Base-by-base conservation (phyloP, 2,113 vertebrate species). In the Stegostoma tigrinum region DNA sequence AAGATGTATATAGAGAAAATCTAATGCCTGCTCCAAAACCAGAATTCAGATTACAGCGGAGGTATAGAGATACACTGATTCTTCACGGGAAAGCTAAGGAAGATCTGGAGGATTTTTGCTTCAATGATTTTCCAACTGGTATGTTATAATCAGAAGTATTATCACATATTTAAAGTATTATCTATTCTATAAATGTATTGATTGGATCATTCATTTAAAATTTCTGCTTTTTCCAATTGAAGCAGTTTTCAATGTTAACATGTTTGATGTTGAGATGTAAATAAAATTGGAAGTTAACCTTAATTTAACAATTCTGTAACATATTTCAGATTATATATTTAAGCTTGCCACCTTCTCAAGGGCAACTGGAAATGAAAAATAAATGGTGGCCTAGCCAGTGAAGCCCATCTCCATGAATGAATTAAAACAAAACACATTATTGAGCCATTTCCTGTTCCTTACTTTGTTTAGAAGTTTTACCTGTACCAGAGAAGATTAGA, bases 11-110 rank as follows among this genome's bases (percentile, higher is more conserved):
- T 87, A 96, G 95, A 95, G 97, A 97, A 30, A 96, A 96, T 23
- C 97, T 97, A 61, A 95, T 93, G 70, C 96, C 96, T 70, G 97
- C 96, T 96, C 96, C 96, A 0, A 95, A 96, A 6, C 97, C 98
- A 38, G 98, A 99, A 97, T 99, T 99, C 96, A 98, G 97, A 96
- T 97, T 99, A 78, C 98, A 98, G 96, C 97, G 97, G 52, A 98
- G 97, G 96, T 99, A 99, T 96, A 97, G 97, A 95, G 99, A 99
- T 97, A 99, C 99, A 0, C 97, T 99, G 96, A 97, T 98, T 96
- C 98, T 99, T 96, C 98, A 99, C 96, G 99, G 99, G 89, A 99
- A 98, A 96, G 97, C 97, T 96, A 95, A 95, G 83, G 98, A 97
- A 95, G 98, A 98, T 89, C 96, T 96, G 27, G 97, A 98, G 85